These are phyloP conservation scores for Paedocypris micromegethes DNA, from an alignment of 2,797 vertebrate species.

Conservation along the genomic window DNA sequence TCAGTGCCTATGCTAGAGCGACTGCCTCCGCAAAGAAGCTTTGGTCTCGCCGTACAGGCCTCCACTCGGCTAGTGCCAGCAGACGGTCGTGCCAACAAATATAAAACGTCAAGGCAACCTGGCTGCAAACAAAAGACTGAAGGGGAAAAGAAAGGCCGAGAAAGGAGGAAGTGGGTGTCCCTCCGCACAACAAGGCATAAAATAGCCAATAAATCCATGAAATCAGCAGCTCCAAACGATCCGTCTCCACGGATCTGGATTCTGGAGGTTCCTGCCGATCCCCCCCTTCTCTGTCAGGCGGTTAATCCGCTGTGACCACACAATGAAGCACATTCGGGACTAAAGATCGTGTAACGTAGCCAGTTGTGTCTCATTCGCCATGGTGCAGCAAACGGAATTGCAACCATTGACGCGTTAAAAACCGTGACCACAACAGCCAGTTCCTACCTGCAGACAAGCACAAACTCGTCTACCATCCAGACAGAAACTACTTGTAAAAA, in stretches of 20 bases:
- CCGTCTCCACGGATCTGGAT: too few relatives aligned
- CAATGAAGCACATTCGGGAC: slow-evolving; percentile 52
- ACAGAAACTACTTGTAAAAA: too few relatives aligned
- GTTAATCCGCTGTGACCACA: slow-evolving; percentile 22
- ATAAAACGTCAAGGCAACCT: slow-evolving; percentile 35
- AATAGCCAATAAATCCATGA: slow-evolving; percentile 10
- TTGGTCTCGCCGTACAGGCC: slow-evolving; percentile 3
- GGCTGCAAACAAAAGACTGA: slow-evolving; percentile 22
- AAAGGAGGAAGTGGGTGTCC: slow-evolving; percentile 10
- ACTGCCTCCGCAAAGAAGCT: slow-evolving; percentile 18
- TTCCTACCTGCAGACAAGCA: too few relatives aligned
- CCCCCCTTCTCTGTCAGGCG: slow-evolving; percentile 36
- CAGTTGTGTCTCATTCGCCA: slow-evolving; percentile 43
- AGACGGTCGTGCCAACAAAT: slow-evolving; percentile 25
- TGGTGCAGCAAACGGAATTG: slow-evolving; percentile 55
- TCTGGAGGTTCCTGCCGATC: slow-evolving; percentile 48
- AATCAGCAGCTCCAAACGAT: slow-evolving; percentile 1
- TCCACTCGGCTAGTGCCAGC: slow-evolving; percentile 23
- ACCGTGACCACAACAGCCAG: neutral
- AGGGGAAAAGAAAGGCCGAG: neutral
- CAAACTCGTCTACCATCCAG: too few relatives aligned
- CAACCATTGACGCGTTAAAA: slow-evolving; percentile 35
- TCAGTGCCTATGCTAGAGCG: slow-evolving; percentile 26
- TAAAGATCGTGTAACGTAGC: slow-evolving; percentile 29
- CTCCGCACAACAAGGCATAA: slow-evolving; percentile 14